A percentile compares a stretch with the other conserved stretches of the same genome.
phyloP scores from a whole-genome alignment of 2,797 vertebrate species.

The Microctenopoma steveboyesi region DNA sequence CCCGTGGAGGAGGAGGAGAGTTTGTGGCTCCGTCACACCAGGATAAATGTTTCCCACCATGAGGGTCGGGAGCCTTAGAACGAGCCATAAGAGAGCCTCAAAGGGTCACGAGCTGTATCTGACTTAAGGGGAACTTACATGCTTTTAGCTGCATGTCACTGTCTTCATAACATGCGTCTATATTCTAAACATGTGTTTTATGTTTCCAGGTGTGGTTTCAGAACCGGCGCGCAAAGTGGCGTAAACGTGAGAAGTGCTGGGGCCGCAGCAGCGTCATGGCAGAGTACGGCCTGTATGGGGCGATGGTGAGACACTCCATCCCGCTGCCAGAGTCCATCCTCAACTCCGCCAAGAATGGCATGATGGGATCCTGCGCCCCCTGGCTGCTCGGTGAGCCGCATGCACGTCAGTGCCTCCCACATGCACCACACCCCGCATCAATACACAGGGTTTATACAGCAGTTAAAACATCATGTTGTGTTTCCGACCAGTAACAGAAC shows the following conservation, averaged over 20 bases:
- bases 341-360: slow-evolving; percentile 97
- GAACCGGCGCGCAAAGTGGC: slow-evolving; percentile 96
- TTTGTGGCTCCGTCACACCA: too few relatives aligned
- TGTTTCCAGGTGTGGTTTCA: slow-evolving; percentile 94
- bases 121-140: too few relatives aligned
- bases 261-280: slow-evolving; percentile 99
- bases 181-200: background rate
- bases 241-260: slow-evolving; percentile 98
- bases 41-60: background rate
- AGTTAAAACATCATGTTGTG: too few relatives aligned
- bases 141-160: too few relatives aligned
- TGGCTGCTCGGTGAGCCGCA: slow-evolving; percentile 95
- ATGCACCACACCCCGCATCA: slow-evolving; percentile 63
- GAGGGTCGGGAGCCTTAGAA: background rate
- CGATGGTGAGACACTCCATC: slow-evolving; percentile 98
- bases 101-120: background rate
- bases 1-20: too few relatives aligned
- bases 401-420: slow-evolving; percentile 81
- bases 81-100: background rate
- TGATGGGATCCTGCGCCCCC: slow-evolving; percentile 98
- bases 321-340: slow-evolving; percentile 97
- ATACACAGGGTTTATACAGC: background rate
- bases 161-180: too few relatives aligned
- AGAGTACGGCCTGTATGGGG: slow-evolving; percentile 95
- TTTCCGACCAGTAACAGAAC: too few relatives aligned